phyloP scores from a whole-genome alignment of 2,113 vertebrate genomes.

The Antigone vipio region DNA sequence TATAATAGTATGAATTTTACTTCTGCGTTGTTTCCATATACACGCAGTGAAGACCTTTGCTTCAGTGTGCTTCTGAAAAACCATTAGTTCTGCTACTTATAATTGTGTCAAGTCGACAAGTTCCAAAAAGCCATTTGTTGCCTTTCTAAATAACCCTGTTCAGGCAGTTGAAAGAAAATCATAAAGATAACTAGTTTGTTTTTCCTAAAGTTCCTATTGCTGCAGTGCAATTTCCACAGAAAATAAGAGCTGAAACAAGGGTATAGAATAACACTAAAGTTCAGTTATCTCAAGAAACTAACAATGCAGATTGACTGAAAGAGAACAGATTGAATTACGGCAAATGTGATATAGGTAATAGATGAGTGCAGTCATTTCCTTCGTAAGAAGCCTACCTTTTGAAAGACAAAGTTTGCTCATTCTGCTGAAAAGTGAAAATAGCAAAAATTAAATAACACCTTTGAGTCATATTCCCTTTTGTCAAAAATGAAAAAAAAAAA shows the following conservation, averaged over 20 bases:
- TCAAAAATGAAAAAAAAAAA: not conserved
- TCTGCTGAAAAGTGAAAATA: not conserved
- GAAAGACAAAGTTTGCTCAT: not conserved
- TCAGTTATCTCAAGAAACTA: not conserved
- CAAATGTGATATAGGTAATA: not conserved
- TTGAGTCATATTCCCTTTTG: not conserved
- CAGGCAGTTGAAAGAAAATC: not conserved
- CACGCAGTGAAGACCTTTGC: not conserved
- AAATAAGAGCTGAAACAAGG: not conserved
- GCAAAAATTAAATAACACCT: not conserved
- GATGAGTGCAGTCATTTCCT: not conserved
- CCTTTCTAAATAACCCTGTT: not conserved
- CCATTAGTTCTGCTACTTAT: not conserved
- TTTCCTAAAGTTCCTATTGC: not conserved
- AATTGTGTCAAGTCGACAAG: not conserved
- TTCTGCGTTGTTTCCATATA: not conserved
- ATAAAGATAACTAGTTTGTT: not conserved
- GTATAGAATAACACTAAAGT: not conserved
- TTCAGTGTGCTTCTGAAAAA: not conserved
- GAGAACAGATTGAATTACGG: conserved; percentile 3
- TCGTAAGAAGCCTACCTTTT: not conserved
- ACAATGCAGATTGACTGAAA: not conserved
- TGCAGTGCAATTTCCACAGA: not conserved
- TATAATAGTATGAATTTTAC: not conserved
- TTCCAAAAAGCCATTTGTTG: not conserved